A percentile compares a stretch with the other conserved stretches of the same genome.
Conservation (phyloP, 2,113 vertebrate species). For the Oostethus manadensis region DNA sequence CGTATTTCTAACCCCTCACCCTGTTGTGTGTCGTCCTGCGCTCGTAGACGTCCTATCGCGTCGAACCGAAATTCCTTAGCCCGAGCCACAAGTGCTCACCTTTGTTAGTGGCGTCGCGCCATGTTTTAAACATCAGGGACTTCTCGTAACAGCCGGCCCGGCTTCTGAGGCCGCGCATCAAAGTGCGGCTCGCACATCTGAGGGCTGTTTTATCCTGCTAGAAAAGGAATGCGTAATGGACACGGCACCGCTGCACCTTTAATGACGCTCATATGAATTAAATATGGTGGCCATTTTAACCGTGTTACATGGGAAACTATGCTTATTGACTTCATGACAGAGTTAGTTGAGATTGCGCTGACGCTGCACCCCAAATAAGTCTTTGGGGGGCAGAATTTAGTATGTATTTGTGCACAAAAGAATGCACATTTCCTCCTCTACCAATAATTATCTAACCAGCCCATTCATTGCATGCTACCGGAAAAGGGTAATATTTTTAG, state of each 20-base stretch:
- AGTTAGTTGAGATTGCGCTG: slow-evolving; percentile 19
- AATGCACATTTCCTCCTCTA: too few relatives aligned
- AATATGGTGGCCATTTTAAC: slow-evolving; percentile 75
- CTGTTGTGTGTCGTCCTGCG: neutral
- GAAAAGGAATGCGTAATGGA: slow-evolving; percentile 81
- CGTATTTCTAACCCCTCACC: too few relatives aligned
- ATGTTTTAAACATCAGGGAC: slow-evolving; percentile 79
- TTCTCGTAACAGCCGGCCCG: slow-evolving; percentile 74
- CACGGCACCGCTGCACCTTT: slow-evolving; percentile 70
- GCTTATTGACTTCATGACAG: slow-evolving; percentile 61
- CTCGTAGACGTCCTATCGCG: neutral
- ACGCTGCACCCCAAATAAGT: too few relatives aligned
- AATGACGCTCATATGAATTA: slow-evolving; percentile 80
- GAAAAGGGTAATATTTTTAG: too few relatives aligned
- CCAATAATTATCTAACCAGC: too few relatives aligned
- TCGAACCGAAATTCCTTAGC: slow-evolving; percentile 38
- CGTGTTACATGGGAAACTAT: slow-evolving; percentile 51
- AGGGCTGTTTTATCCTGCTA: slow-evolving; percentile 80
- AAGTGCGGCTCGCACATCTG: slow-evolving; percentile 78
- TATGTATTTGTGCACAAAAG: too few relatives aligned
- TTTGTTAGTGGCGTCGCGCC: slow-evolving; percentile 68
- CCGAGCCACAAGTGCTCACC: slow-evolving; percentile 66
- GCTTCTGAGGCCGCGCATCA: slow-evolving; percentile 80
- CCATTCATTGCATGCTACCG: too few relatives aligned
- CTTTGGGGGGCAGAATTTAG: too few relatives aligned